Base-by-base conservation (phyloP, 1,140 invertebrate species). In the Xylocopa sonorina region DNA sequence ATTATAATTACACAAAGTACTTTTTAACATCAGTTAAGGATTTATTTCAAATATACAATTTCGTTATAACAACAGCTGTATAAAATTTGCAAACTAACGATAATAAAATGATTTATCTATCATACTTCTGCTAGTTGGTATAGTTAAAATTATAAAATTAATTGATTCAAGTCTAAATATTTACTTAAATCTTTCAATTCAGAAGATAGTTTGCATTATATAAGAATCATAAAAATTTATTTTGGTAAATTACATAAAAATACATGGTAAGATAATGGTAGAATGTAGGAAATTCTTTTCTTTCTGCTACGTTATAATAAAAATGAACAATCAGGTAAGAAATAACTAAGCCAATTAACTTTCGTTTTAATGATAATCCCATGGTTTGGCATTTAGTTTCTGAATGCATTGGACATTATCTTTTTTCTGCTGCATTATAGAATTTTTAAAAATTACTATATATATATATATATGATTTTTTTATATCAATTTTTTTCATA, bases 21-120 rank as follows among this genome's bases (percentile, higher is more conserved):
- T 55, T 38, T 53, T 66, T 43, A 83, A 83, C 66, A 46, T 68
- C n/a, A 72, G 60, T 43, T 78, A 62, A 0, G 51, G 0, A 38
- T 83, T 87, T 87, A 87, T 86, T 86, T 58, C 38, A 81, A 80
- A 85, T 63, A 63, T 86, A 83, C 51, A 80, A 68, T 55, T 81
- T 81, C 78, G 69, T 78, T 75, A 51, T 55, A 80, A 85, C 51
- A 85, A 71, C 64, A 73, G 29, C 63, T 81, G 75, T 86, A 83
- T 76, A 83, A 85, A 87, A 83, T 83, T 79, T 81, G 64, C 41
- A 2, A 34, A 29, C 12, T 48, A 24, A 34, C 38, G 27, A 51
- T 16, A 34, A 60, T 58, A 68, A 55, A 51, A 53, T 27, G 41
- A 14, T 21, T 16, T 43, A 41, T 51, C 16, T 43, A 41, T 51